These are phyloP conservation scores for Rhynchotus rufescens DNA, from an alignment of 2,797 vertebrate species.

Conservation along the genomic window DNA sequence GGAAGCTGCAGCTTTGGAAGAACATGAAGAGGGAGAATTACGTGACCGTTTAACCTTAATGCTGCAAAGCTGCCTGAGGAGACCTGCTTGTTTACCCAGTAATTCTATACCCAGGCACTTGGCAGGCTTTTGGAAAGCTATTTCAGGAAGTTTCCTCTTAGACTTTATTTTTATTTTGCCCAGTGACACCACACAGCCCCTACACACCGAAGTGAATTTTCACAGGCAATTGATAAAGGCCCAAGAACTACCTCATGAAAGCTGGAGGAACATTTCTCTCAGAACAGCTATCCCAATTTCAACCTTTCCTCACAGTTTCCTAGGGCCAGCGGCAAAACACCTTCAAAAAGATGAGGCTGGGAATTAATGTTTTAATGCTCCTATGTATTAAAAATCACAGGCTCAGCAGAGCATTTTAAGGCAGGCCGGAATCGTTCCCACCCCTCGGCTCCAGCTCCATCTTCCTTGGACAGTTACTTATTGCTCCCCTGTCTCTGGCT, in stretches of 20 bases:
- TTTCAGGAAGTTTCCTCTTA: neutral
- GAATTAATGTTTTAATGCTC: neutral
- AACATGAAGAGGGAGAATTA: neutral
- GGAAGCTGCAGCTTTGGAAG: neutral
- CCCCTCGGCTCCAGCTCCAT: neutral
- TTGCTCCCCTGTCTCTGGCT: neutral
- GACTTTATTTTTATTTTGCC: neutral
- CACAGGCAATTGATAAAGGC: neutral
- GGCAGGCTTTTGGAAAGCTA: neutral
- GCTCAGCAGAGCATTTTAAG: neutral
- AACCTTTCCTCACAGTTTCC: neutral
- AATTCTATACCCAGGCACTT: neutral
- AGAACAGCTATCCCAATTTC: neutral
- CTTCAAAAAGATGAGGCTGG: neutral
- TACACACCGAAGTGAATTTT: neutral
- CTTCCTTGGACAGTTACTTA: neutral
- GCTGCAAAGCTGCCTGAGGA: neutral
- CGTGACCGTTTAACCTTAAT: neutral
- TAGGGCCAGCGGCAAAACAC: neutral
- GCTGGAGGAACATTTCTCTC: neutral
- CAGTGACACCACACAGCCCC: neutral
- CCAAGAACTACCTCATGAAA: neutral
- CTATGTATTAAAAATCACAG: neutral
- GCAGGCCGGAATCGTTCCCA: neutral
- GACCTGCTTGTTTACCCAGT: neutral